Percentiles rank a stretch among this genome's conserved stretches.
Conservation (phyloP, 2,888 invertebrate species). For the Xanthia icteritia region DNA sequence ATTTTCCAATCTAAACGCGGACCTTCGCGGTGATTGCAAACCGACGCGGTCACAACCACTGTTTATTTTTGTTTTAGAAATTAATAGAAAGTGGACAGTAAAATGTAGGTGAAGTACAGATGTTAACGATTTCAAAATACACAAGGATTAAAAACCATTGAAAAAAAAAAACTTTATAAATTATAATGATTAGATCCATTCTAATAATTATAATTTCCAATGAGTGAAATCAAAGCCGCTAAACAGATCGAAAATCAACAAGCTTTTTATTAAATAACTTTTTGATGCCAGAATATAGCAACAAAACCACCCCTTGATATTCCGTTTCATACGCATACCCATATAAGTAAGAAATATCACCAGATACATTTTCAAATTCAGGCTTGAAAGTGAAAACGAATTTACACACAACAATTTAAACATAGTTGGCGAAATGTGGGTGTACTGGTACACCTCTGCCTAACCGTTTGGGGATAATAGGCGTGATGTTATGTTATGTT, state of each 20-base stretch:
- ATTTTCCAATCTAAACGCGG: constrained; percentile 67
- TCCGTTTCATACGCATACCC: background rate
- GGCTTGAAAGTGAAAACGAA: background rate
- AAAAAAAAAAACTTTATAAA: background rate
- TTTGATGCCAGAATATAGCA: background rate
- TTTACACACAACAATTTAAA: background rate
- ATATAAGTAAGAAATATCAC: background rate
- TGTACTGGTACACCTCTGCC: background rate
- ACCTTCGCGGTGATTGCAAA: constrained; percentile 74
- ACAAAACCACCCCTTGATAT: background rate
- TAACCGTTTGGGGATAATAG: background rate
- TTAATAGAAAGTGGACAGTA: constrained; percentile 67
- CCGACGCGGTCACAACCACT: constrained; percentile 67
- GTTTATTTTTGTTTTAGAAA: constrained; percentile 72
- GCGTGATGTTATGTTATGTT: background rate
- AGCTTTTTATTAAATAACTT: too few relatives aligned
- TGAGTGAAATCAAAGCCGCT: background rate
- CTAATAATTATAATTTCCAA: too few relatives aligned
- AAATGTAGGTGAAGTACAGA: constrained; percentile 65
- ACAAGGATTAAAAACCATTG: background rate
- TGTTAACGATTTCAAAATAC: constrained; percentile 38
- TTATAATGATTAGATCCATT: background rate
- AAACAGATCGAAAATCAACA: background rate
- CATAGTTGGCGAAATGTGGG: background rate
- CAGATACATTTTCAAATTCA: background rate